These are phyloP conservation scores for Ptychoptera albimana DNA, from an alignment of 2,888 invertebrate genomes.

Conservation along the genomic window DNA sequence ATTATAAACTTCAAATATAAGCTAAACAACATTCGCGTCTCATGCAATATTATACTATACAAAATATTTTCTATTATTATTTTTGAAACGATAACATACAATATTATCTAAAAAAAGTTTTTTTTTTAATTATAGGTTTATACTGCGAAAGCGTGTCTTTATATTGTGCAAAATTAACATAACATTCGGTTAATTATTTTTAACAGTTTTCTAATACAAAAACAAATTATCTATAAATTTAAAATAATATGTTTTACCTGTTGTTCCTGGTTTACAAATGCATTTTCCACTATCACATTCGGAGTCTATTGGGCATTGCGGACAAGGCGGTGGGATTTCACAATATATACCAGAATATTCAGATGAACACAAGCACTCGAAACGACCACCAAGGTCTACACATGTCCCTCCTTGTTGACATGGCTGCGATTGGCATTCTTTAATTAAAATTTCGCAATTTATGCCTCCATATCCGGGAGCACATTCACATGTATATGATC, in stretches of 20 bases:
- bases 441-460: constrained; percentile 49
- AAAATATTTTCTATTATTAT: too few relatives aligned
- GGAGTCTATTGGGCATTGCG: constrained; percentile 45
- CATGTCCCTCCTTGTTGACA: constrained; percentile 67
- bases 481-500: constrained; percentile 62
- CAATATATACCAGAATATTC: constrained; percentile 36
- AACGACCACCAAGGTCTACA: constrained; percentile 35
- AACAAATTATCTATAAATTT: not conserved
- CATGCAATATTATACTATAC: too few relatives aligned
- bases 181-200: too few relatives aligned
- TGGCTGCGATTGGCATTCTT: constrained; percentile 47
- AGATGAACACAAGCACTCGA: constrained; percentile 53
- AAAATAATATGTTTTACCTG: constrained; percentile 17
- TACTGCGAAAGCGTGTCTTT: too few relatives aligned
- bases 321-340: constrained; percentile 26
- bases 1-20: too few relatives aligned
- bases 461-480: constrained; percentile 62
- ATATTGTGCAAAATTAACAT: too few relatives aligned
- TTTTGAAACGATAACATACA: too few relatives aligned
- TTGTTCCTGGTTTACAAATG: constrained; percentile 29
- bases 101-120: too few relatives aligned
- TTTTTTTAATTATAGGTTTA: too few relatives aligned
- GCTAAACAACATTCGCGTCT: too few relatives aligned
- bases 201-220: too few relatives aligned
- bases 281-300: constrained; percentile 43